These are phyloP conservation scores for Hofmannophila pseudospretella DNA, from an alignment of 2,888 invertebrate genomes.

Conservation along the genomic window DNA sequence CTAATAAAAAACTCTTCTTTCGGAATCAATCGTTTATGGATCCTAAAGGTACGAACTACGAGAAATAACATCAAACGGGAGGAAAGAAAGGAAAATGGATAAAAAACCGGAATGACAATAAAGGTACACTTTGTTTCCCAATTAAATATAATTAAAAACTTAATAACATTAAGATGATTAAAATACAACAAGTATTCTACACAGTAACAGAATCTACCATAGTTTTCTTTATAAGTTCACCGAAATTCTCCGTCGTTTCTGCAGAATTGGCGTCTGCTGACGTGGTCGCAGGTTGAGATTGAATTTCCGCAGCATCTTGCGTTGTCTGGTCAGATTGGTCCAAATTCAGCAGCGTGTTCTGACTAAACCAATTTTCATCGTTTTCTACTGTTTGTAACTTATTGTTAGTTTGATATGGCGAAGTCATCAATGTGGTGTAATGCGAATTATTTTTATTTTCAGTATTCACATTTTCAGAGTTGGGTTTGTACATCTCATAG, in stretches of 20 bases:
- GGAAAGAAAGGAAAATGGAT: too few relatives aligned
- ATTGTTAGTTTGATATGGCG: constrained; percentile 79
- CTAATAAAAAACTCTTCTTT: too few relatives aligned
- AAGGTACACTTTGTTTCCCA: constrained; percentile 2
- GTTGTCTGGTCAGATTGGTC: constrained; percentile 57
- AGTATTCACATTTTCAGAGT: constrained; percentile 50
- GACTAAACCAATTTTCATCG: constrained; percentile 72
- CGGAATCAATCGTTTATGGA: too few relatives aligned
- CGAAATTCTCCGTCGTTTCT: constrained; percentile 84
- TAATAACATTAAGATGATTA: constrained; percentile 61
- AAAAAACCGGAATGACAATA: not conserved
- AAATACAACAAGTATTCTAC: constrained; percentile 77
- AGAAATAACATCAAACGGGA: too few relatives aligned
- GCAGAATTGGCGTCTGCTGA: constrained; percentile 35
- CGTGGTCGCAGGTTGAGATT: constrained; percentile 26
- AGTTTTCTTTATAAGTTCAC: constrained; percentile 94
- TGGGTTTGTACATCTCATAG: constrained; percentile 63
- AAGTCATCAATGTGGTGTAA: constrained; percentile 83
- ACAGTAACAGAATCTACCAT: constrained; percentile 94
- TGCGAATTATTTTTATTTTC: constrained; percentile 74
- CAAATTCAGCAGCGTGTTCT: constrained; percentile 57
- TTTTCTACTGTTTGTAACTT: constrained; percentile 81
- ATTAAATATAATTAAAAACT: constrained; percentile 58
- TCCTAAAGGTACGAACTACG: too few relatives aligned
- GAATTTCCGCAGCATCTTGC: constrained; percentile 47